These are phyloP conservation scores for Abscondita cerata DNA, from an alignment of 2,888 invertebrate species.

Conservation along the genomic window DNA sequence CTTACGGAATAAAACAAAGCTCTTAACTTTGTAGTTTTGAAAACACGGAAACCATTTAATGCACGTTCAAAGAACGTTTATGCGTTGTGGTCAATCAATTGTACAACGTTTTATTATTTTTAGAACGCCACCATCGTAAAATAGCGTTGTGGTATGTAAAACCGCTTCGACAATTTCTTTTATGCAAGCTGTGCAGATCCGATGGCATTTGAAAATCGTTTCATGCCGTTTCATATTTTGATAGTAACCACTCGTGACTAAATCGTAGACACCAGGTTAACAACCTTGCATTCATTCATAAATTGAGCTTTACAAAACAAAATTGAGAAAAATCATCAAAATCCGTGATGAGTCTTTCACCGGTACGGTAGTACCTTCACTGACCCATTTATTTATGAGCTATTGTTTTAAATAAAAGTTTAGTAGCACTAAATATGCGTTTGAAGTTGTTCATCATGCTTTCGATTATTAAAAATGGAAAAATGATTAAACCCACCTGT, in stretches of 20 bases:
- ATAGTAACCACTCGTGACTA: conserved; percentile 8
- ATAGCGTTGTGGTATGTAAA: conserved; percentile 21
- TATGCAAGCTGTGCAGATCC: not conserved
- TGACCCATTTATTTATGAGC: conserved; percentile 10
- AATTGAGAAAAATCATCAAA: not conserved
- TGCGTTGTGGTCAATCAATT: conserved; percentile 26
- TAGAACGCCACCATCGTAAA: conserved; percentile 30
- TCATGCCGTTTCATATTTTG: not conserved
- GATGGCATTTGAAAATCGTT: not conserved
- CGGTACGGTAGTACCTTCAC: conserved; percentile 1
- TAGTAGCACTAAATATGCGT: not conserved
- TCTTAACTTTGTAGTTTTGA: conserved; percentile 30
- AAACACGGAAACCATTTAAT: conserved; percentile 35
- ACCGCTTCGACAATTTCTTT: conserved; percentile 16
- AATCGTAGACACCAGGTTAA: conserved; percentile 22
- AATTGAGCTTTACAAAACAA: conserved; percentile 2
- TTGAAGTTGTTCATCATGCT: not conserved
- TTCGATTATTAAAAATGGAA: not conserved
- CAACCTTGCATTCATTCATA: conserved; percentile 34
- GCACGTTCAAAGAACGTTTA: conserved; percentile 31
- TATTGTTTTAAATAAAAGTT: conserved; percentile 8
- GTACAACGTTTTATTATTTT: conserved; percentile 29
- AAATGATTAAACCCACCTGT: conserved; percentile 11
- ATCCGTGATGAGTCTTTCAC: not conserved
- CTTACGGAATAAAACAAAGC: conserved; percentile 18